Base-by-base conservation (phyloP, 2,797 vertebrate species). In the Mormyrus hasselquistii region DNA sequence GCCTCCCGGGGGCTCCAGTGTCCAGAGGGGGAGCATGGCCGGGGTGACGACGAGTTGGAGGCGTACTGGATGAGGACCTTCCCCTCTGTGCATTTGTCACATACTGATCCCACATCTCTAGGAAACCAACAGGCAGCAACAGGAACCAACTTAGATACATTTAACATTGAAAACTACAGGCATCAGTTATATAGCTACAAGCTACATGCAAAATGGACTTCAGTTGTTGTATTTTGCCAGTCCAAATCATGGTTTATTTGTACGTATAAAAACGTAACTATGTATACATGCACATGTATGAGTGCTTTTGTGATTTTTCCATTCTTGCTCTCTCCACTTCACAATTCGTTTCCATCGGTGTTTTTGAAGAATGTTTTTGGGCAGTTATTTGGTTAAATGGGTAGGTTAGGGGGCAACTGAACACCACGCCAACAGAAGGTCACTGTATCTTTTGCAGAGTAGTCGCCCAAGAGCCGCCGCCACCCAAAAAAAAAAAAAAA, bases 41-140 rank as follows among this genome's bases (percentile, higher is more conserved):
- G 97, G 0, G 98, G 98, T 0, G 98, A 99, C 0, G 98, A 99
- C 19, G 99, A 97, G 34, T 98, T 98, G 92, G 96, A 97, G 89
- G 98, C 98, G 0, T 98, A 99, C 57, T 99, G 98, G 89, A 99
- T 95, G 89, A 99, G 95, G 92, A 98, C 95, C 92, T 95, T 95
- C 91, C 97, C 97, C 93, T 99, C 98, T 0, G 94, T 95, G 91
- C 99, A 99, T 94, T 97, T 96, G 91, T 98, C 97, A 94, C 99
- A 99, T 90, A 97, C 96, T 96, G 97, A 98, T 99, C 98, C 98
- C 97, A 98, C 96, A 98, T 99, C 98, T 99, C 99, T 99, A 99
- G 97, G 97, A 98, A 97, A 97, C 96, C 96, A 98, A 97, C 96
- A 98, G 95, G 95, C 95, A 95, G 89, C 89, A 92, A 95, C 92